phyloP scores from a whole-genome alignment of 2,113 vertebrate species.

The Noctilio leporinus region DNA sequence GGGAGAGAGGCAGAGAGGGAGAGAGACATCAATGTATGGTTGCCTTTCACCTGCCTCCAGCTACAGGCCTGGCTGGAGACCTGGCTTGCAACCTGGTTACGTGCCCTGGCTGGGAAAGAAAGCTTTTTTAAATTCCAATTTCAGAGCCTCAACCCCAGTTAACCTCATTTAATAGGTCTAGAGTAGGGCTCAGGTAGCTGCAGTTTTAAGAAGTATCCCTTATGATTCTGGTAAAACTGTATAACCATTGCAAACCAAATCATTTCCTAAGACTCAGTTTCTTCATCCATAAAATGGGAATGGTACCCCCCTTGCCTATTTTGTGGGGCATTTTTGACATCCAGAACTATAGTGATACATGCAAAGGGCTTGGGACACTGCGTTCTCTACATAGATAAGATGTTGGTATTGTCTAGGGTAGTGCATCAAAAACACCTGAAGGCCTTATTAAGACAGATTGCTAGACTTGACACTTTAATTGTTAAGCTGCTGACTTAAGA shows the following conservation, averaged over 20 bases:
- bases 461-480: not conserved
- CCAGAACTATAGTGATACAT: not conserved
- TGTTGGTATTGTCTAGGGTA: not conserved
- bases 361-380: not conserved
- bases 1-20: too few relatives aligned
- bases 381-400: not conserved
- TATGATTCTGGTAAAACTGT: not conserved
- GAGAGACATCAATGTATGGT: too few relatives aligned
- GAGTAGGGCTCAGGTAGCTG: not conserved
- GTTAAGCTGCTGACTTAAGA: not conserved
- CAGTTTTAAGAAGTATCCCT: not conserved
- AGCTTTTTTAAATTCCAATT: not conserved
- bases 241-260: not conserved
- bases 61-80: too few relatives aligned
- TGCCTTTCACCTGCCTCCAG: too few relatives aligned
- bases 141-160: not conserved
- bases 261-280: slow-evolving; percentile 21
- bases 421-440: not conserved
- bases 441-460: not conserved
- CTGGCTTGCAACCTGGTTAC: too few relatives aligned
- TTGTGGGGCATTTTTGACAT: not conserved
- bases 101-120: too few relatives aligned
- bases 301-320: not conserved
- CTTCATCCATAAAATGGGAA: not conserved
- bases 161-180: not conserved